Conservation (phyloP, 1,140 invertebrate species). For the Thaumatotibia leucotreta region DNA sequence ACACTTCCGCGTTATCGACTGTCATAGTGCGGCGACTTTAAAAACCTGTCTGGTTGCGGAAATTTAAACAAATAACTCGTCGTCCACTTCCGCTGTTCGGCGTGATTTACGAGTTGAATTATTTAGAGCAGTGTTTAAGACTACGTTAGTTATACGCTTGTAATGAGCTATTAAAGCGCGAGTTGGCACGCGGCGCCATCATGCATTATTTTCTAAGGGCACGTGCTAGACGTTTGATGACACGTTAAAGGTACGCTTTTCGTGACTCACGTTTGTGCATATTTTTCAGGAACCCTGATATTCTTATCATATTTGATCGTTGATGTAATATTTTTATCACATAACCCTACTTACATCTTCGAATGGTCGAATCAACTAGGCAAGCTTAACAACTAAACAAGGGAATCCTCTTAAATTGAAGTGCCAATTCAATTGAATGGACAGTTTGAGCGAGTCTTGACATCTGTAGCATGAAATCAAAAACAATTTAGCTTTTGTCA, state of each 20-base stretch:
- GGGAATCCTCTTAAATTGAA: neutral
- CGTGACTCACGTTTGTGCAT: neutral
- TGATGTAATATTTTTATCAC: neutral
- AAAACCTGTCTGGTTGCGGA: constrained; percentile 18
- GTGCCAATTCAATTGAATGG: neutral
- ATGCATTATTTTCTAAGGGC: constrained; percentile 40
- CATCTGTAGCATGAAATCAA: neutral
- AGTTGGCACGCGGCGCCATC: constrained; percentile 36
- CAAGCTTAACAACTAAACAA: neutral
- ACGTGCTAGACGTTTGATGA: constrained; percentile 27
- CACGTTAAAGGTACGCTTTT: constrained; percentile 15
- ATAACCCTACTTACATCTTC: neutral
- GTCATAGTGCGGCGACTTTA: constrained; percentile 11
- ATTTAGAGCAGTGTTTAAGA: constrained; percentile 39
- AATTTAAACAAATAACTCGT: constrained; percentile 27
- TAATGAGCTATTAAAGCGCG: constrained; percentile 51
- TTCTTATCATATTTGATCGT: neutral
- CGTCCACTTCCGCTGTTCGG: constrained; percentile 31
- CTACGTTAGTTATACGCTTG: constrained; percentile 35
- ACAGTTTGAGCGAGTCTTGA: neutral
- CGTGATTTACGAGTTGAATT: constrained; percentile 40
- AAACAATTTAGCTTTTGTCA: neutral
- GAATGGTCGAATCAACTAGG: neutral
- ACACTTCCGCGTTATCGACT: neutral
- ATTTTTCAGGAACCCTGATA: neutral